These are phyloP conservation scores for Taxidea taxus DNA, from an alignment of 2,113 vertebrate genomes.

Conservation along the genomic window DNA sequence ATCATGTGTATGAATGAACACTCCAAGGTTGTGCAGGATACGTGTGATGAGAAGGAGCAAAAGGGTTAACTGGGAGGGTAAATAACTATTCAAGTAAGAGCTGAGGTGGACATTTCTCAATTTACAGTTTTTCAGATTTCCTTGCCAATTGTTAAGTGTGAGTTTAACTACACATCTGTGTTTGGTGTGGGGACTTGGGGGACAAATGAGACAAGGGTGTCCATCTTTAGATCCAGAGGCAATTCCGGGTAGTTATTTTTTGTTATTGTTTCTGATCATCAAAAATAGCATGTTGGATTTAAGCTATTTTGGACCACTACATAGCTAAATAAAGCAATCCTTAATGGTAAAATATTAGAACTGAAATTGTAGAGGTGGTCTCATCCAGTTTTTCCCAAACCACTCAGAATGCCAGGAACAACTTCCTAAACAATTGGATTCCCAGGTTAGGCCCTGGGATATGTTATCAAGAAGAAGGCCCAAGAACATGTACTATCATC, in stretches of 20 bases:
- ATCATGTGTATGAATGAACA: background rate
- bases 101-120: background rate
- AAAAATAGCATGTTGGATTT: background rate
- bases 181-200: background rate
- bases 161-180: background rate
- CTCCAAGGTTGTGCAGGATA: accelerated
- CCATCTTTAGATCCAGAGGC: background rate
- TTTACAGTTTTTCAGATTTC: background rate
- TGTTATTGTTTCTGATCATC: background rate
- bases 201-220: background rate
- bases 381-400: background rate
- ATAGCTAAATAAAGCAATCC: background rate
- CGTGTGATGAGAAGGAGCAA: background rate
- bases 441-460: background rate
- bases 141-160: background rate
- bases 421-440: background rate
- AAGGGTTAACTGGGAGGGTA: background rate
- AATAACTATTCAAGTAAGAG: background rate
- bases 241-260: background rate
- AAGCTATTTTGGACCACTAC: background rate
- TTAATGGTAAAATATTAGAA: background rate
- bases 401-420: background rate
- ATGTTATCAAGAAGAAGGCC: background rate
- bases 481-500: background rate
- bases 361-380: background rate